Evolutionary conservation across 2,888 invertebrate genomes (phyloP), one percentile per base, ranked within the genome.

Genomic region (Zygaena filipendulae): DNA sequence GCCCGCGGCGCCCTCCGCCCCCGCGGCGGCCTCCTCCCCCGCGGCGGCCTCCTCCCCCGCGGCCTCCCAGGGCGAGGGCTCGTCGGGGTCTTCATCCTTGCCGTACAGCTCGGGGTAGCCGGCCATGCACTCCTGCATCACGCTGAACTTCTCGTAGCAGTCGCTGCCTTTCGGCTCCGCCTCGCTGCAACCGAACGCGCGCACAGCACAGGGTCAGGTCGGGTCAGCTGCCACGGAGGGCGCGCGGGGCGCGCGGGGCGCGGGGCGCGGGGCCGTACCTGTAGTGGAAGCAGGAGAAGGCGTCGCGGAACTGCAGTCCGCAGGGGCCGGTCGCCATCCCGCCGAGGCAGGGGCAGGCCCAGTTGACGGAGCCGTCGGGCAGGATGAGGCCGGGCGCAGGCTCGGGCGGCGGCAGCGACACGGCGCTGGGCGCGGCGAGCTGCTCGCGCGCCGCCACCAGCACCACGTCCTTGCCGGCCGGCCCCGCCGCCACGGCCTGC

Each of bases 281-380:
- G 49, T 93, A 91, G 61, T 97, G 96, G 62, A 97, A 97, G 68
- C 97, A 97, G 14, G 92, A 89, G 67, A 97, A 96, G 2, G 97
- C 95, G 43, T 95, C 91, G 21, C 97, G 82, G 70, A 97, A 97
- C 62, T 95, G 90, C 8, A 90, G 83, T 1, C 95, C 97, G 62
- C 97, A 97, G 0, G 97, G 97, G 0, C 97, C 97, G 0, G 94
- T 93, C 3, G 96, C 94, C 92, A 97, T 96, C n/a, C 95, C 95
- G 8, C 97, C 97, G 18, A 97, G 82, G 60, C 97, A 97, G 0
- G 97, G 97, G 55, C 97, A 97, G 58, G 91, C 91, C 97, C 97
- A 97, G 74, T 97, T 97, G 41, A 97, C 95, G 36, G 90, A 87
- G 3, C 97, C 97, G 66, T 89, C 90, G 1, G 90, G 82, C 32